A percentile compares a stretch with the other conserved stretches of the same genome.
These are phyloP conservation scores for Scarus forsteni DNA, from an alignment of 2,797 vertebrate species.

Conservation along the genomic window DNA sequence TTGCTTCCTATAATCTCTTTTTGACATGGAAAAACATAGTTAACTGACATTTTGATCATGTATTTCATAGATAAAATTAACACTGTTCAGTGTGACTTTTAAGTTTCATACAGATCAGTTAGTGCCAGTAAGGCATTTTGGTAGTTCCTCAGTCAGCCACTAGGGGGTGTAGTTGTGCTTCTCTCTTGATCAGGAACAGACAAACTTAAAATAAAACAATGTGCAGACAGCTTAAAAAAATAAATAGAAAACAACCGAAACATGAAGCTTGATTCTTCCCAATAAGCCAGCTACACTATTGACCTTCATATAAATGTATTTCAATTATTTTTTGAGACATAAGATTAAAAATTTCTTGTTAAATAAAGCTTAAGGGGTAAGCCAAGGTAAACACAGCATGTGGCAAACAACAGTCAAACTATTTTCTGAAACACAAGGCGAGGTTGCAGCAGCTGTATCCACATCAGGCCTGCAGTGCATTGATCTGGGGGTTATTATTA, in stretches of 20 bases:
- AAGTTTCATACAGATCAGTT: background rate
- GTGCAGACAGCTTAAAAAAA: background rate
- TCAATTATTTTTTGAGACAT: too few relatives aligned
- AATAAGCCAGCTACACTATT: background rate
- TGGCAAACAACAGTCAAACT: background rate
- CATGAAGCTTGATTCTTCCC: background rate
- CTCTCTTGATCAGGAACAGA: background rate
- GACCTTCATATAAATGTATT: background rate
- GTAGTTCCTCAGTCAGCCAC: conserved; percentile 57
- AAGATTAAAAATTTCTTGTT: background rate
- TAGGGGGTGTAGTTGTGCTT: conserved; percentile 21
- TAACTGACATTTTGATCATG: too few relatives aligned
- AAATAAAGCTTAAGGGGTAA: background rate
- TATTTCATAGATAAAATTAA: too few relatives aligned
- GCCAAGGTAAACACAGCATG: background rate
- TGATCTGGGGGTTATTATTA: conserved; percentile 45
- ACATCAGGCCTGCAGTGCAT: conserved; percentile 40
- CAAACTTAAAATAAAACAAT: background rate
- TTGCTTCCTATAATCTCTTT: too few relatives aligned
- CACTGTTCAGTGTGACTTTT: too few relatives aligned
- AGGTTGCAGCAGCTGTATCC: conserved; percentile 34
- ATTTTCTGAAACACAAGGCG: background rate
- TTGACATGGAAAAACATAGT: too few relatives aligned
- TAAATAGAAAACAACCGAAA: conserved; percentile 1
- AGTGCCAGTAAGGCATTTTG: background rate